A percentile compares a stretch with the other conserved stretches of the same genome.
Evolutionary conservation across 2,113 vertebrate genomes (phyloP).

Genomic region (Lasiurus cinereus): DNA sequence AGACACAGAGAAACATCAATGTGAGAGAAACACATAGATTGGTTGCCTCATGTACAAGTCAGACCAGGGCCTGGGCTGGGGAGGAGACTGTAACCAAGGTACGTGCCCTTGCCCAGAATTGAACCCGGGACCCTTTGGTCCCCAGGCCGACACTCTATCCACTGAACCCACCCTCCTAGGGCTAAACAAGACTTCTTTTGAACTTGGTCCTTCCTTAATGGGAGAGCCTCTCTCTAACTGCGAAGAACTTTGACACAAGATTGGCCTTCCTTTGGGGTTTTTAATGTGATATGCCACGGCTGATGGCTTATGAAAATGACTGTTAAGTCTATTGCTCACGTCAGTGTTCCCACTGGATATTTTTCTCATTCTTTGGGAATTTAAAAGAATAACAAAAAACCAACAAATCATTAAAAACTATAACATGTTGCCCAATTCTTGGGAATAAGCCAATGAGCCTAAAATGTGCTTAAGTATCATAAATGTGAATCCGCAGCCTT

Average conservation of each 20-base stretch:
- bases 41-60: too few species aligned
- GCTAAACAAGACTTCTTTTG: conserved; percentile 6
- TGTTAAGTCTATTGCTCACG: conserved; percentile 36
- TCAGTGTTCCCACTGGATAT: conserved; percentile 68
- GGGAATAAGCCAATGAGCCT: conserved; percentile 57
- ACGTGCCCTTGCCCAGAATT: too few species aligned
- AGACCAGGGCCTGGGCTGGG: too few species aligned
- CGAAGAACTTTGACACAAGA: conserved; percentile 33
- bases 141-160: too few species aligned
- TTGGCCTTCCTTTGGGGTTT: conserved; percentile 8
- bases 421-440: conserved; percentile 80
- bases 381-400: conserved; percentile 80
- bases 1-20: too few species aligned
- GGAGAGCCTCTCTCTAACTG: background rate
- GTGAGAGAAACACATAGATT: too few species aligned
- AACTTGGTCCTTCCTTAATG: conserved; percentile 13
- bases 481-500: conserved; percentile 48
- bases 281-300: conserved; percentile 11
- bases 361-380: conserved; percentile 81
- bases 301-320: conserved; percentile 37
- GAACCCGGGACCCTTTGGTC: too few species aligned
- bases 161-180: too few species aligned
- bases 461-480: conserved; percentile 59
- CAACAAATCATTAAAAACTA: conserved; percentile 80
- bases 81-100: too few species aligned